phyloP scores from a whole-genome alignment of 30 jellyfish, hydroid and myxozoan genomes.

The Sanderia malayensis region DNA sequence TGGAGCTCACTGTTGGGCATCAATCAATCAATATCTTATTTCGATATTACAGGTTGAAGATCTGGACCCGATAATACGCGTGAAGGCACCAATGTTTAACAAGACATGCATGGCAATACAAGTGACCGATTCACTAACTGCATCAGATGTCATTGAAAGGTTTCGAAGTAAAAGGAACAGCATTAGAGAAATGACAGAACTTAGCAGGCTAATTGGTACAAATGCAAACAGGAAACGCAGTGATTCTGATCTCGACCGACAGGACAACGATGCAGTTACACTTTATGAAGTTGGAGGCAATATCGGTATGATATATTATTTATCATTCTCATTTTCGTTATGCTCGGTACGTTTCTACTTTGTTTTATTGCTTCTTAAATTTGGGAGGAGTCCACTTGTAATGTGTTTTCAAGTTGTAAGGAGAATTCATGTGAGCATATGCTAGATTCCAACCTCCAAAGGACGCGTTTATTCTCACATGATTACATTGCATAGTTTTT shows the following conservation, averaged over 20 bases:
- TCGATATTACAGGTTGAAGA: conserved; percentile 30
- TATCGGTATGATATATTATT: too few species aligned
- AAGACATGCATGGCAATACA: conserved; percentile 95
- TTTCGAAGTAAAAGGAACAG: conserved; percentile 87
- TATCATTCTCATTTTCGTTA: too few species aligned
- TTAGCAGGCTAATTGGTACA: conserved; percentile 24
- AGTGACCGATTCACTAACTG: conserved; percentile 68
- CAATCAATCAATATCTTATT: too few species aligned
- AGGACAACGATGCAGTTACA: not conserved
- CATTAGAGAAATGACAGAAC: conserved; percentile 47
- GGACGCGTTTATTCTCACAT: too few species aligned
- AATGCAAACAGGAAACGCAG: not conserved
- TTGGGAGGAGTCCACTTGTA: too few species aligned
- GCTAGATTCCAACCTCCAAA: too few species aligned
- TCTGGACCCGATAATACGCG: conserved; percentile 30
- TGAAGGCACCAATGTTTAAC: conserved; percentile 82
- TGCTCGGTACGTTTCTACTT: too few species aligned
- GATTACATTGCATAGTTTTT: too few species aligned
- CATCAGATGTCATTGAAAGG: conserved; percentile 77
- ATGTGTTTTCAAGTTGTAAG: too few species aligned
- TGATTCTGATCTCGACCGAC: not conserved
- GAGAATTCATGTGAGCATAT: too few species aligned
- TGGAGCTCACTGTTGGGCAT: too few species aligned
- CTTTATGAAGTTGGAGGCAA: conserved; percentile 7
- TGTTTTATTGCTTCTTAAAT: too few species aligned